A percentile compares a stretch with the other conserved stretches of the same genome.
Evolutionary conservation across 2,888 invertebrate species (phyloP).

Genomic region (Luperina nickerlii): DNA sequence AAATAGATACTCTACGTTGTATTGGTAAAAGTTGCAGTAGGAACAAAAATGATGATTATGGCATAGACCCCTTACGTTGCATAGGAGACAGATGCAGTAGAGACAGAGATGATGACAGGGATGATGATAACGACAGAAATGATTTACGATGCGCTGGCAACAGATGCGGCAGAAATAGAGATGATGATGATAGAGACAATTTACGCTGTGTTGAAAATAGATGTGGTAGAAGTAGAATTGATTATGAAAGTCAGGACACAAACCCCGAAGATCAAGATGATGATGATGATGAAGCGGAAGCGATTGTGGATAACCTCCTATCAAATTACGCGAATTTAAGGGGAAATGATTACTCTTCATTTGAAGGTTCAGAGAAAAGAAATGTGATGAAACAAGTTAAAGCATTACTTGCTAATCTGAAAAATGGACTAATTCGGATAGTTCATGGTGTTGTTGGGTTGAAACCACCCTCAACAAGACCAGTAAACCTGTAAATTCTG

Average conservation of each 20-base stretch:
- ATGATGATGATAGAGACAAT: neutral
- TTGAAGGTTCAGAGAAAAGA: neutral
- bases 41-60: conserved; percentile 1
- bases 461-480: neutral
- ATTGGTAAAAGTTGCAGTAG: conserved; percentile 15
- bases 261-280: neutral
- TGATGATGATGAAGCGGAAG: neutral
- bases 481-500: neutral
- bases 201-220: conserved; percentile 26
- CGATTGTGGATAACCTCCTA: neutral
- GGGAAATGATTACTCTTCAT: neutral
- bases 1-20: conserved; percentile 6
- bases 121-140: conserved; percentile 14
- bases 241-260: neutral
- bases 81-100: conserved; percentile 16
- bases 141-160: conserved; percentile 23
- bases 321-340: conserved; percentile 1
- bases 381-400: conserved; percentile 4
- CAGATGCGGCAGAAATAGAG: conserved; percentile 22
- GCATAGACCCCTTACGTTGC: neutral
- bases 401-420: neutral
- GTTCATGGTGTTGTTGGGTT: neutral
- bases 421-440: neutral
- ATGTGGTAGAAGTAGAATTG: conserved; percentile 20
- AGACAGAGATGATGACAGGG: neutral